A percentile compares a stretch with the other conserved stretches of the same genome.
These are phyloP conservation scores for Clarias laeviceps DNA, from an alignment of 2,797 vertebrate species.

Conservation along the genomic window DNA sequence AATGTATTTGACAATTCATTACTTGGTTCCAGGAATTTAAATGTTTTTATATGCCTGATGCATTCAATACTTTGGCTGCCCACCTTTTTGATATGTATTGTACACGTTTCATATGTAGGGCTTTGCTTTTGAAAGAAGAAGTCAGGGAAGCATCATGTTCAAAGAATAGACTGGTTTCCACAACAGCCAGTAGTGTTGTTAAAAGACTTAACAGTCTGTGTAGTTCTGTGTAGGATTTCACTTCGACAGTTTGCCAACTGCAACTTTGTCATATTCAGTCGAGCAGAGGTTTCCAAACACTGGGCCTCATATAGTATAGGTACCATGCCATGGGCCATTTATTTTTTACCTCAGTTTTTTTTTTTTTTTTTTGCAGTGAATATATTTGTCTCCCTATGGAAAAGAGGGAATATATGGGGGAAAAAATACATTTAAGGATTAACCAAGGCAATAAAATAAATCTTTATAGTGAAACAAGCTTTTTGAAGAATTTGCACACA, in stretches of 20 bases:
- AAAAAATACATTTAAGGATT: background rate
- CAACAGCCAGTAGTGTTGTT: background rate
- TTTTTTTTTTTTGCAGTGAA: background rate
- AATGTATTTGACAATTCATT: no score
- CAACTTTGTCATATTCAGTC: slow-evolving; percentile 39
- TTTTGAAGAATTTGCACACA: background rate
- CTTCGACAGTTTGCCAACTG: background rate
- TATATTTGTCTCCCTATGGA: background rate
- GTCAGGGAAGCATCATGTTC: background rate
- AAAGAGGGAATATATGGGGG: slow-evolving; percentile 3
- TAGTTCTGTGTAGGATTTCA: background rate
- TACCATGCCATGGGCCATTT: slow-evolving; percentile 23
- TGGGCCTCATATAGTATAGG: background rate
- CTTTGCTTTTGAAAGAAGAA: background rate
- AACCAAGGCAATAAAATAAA: slow-evolving; percentile 3
- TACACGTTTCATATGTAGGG: background rate
- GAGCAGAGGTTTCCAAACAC: slow-evolving; percentile 40
- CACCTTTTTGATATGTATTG: no score
- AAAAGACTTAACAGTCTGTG: background rate
- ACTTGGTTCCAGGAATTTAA: no score
- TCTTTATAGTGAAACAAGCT: background rate
- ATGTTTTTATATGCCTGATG: no score
- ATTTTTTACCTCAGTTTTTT: background rate
- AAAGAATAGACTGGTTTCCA: background rate
- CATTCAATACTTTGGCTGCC: no score